Evolutionary conservation across 2,888 invertebrate species (phyloP).

Genomic region (Lithophane ornitopus): DNA sequence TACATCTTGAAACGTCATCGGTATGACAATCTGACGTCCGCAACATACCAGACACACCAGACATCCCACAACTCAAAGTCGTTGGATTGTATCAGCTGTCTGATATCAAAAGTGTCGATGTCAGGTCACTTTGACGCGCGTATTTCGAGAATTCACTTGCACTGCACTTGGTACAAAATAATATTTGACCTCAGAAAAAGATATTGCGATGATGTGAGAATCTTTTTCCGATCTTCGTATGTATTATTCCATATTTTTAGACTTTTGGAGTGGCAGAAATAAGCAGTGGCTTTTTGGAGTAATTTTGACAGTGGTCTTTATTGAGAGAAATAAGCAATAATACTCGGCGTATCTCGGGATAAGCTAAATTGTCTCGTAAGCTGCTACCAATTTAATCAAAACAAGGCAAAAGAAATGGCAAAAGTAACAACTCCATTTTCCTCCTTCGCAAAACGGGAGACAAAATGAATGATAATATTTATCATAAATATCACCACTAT

Average conservation of each 20-base stretch:
- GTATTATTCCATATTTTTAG: not conserved
- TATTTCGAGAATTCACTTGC: not conserved
- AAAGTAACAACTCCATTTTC: slow-evolving; percentile 53
- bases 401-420: slow-evolving; percentile 43
- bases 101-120: slow-evolving; percentile 16
- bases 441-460: slow-evolving; percentile 35
- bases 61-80: slow-evolving; percentile 4
- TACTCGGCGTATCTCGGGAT: slow-evolving; percentile 35
- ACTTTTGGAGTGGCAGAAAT: not conserved
- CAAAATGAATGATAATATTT: slow-evolving; percentile 50
- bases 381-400: slow-evolving; percentile 54
- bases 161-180: slow-evolving; percentile 7
- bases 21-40: slow-evolving; percentile 3
- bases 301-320: slow-evolving; percentile 16
- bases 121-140: not conserved
- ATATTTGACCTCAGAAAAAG: not conserved
- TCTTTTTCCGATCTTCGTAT: not conserved
- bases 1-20: not conserved
- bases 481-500: slow-evolving; percentile 51
- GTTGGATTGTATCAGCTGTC: slow-evolving; percentile 18
- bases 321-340: slow-evolving; percentile 34
- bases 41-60: slow-evolving; percentile 6
- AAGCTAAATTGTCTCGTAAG: slow-evolving; percentile 40
- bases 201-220: not conserved
- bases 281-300: slow-evolving; percentile 22